Conservation (phyloP, 2,113 vertebrate genomes). For the Pachypanchax playfairii region DNA sequence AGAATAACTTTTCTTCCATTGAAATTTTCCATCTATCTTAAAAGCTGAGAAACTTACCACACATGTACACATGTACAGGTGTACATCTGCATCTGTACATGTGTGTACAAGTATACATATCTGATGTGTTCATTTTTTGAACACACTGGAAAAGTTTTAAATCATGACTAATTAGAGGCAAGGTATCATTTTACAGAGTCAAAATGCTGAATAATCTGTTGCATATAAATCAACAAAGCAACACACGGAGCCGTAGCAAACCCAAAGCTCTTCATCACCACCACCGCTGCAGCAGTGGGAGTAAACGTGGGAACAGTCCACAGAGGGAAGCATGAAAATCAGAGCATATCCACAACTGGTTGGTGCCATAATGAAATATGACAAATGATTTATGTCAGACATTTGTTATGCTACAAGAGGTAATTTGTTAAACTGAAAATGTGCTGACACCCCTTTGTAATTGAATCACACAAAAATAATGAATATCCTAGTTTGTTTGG, state of each 20-base stretch:
- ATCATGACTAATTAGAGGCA: background rate
- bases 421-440: conserved; percentile 69
- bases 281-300: background rate
- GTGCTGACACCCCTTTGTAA: conserved; percentile 66
- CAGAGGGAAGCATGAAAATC: conserved; percentile 43
- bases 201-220: background rate
- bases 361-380: conserved; percentile 65
- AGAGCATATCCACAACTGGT: conserved; percentile 53
- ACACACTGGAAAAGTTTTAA: background rate
- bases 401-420: conserved; percentile 68
- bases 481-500: conserved; percentile 67
- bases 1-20: too few species aligned
- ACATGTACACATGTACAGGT: too few species aligned
- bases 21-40: too few species aligned
- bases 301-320: conserved; percentile 28
- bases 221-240: background rate
- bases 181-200: background rate
- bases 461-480: conserved; percentile 76
- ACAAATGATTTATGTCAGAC: conserved; percentile 74
- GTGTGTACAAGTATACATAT: too few species aligned
- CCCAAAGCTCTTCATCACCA: background rate
- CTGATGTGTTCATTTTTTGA: too few species aligned
- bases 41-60: too few species aligned
- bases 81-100: too few species aligned
- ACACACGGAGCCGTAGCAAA: background rate